Evolutionary conservation across 1,140 invertebrate species (phyloP), one percentile per base, ranked within the genome.

Genomic region (Lepidotrigona ventralis): DNA sequence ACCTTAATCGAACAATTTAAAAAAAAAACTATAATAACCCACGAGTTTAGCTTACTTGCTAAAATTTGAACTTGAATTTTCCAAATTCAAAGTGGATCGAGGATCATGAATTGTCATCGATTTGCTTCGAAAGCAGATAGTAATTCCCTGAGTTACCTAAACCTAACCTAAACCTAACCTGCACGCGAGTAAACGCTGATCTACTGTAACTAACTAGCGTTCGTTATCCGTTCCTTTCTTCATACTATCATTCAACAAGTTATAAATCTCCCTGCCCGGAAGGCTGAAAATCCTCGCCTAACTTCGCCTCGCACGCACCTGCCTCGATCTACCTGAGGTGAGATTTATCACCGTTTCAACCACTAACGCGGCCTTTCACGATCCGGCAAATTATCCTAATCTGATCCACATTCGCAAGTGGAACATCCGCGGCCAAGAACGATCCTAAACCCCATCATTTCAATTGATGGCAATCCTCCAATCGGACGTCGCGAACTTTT

Each of bases 391-490:
- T 80, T 58, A 64, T 39, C 58, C n/a, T 73, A 63, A 80, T 73
- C 69, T 72, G 68, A 80, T 80, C 68, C 33, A 54, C 39, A 73
- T 56, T 39, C 23, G 69, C 46, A 51, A 70, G 56, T 80, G 78
- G 68, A 72, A 73, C 68, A 72, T 33, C 64, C n/a, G 66, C 69
- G 21, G 64, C 53, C 29, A n/a, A 26, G 26, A 53, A 17, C 66
- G 12, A 72, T 19, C n/a, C 19, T 2, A 29, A 26, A 19, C 19
- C 21, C 39, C 33, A n/a, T 15, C 54, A 9, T 33, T 60, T 11
- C 21, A 21, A 23, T 58, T 26, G 19, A 46, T 9, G 39, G 39
- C 39, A 8, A 46, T 9, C 39, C 39, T 0, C 39, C 39, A 8
- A 46, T 21, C 54, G 11, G 15, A 51, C 15, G 1, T 17, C 23